Conservation (phyloP, 2,113 vertebrate genomes). For the Morphnarchus princeps region DNA sequence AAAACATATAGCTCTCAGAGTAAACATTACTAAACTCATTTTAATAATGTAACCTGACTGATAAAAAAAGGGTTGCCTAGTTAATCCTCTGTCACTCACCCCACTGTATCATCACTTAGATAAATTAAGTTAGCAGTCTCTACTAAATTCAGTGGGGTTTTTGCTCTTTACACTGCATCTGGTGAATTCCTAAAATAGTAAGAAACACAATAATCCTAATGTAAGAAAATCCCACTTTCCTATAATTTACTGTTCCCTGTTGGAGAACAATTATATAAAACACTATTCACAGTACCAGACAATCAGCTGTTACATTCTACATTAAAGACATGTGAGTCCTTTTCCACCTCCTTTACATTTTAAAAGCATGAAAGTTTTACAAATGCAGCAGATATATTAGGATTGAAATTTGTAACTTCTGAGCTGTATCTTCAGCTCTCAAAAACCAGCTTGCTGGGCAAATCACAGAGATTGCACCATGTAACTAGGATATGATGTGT, state of each 20-base stretch:
- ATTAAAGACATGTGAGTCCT: background rate
- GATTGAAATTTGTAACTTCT: background rate
- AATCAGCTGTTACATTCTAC: background rate
- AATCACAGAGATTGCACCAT: background rate
- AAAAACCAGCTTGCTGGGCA: background rate
- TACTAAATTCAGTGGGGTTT: background rate
- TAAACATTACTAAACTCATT: background rate
- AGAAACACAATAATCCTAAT: background rate
- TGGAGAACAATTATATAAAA: background rate
- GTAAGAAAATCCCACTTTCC: background rate
- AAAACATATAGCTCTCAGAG: background rate
- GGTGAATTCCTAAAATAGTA: conserved; percentile 34
- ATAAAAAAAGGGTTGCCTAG: background rate
- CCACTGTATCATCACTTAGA: background rate
- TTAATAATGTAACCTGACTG: background rate
- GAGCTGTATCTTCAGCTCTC: background rate
- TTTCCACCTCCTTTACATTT: background rate
- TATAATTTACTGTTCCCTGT: background rate
- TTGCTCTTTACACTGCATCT: background rate
- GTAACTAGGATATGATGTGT: background rate
- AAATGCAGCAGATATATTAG: background rate
- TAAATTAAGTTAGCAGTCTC: conserved; percentile 28
- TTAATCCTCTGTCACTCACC: conserved; percentile 14
- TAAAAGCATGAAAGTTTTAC: background rate
- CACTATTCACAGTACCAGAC: background rate